Percentiles rank a stretch among this genome's conserved stretches.
These are phyloP conservation scores for Cephus runcator DNA, from an alignment of 2,888 invertebrate genomes.

Conservation along the genomic window DNA sequence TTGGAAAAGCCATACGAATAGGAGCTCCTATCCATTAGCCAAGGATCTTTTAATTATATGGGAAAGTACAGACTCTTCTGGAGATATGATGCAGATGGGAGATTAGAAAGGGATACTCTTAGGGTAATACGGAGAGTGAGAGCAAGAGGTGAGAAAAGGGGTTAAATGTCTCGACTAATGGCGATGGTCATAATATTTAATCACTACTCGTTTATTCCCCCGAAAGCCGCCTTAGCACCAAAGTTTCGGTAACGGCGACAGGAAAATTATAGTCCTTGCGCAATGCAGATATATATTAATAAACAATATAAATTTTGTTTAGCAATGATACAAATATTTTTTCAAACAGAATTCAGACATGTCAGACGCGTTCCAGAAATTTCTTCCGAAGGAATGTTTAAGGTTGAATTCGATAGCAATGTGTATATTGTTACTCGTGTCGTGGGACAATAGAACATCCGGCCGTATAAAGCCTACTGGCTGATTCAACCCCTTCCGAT, in stretches of 20 bases:
- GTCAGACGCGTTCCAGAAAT: background rate
- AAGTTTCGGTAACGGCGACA: slow-evolving; percentile 5
- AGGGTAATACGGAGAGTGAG: background rate
- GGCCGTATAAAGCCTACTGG: background rate
- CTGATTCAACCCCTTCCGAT: slow-evolving; percentile 61
- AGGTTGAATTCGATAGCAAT: background rate
- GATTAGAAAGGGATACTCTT: background rate
- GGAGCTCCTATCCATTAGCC: background rate
- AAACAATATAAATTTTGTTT: background rate
- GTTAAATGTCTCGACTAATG: slow-evolving; percentile 42
- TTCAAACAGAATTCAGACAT: background rate
- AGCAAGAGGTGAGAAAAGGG: background rate
- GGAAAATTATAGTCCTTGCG: slow-evolving; percentile 47
- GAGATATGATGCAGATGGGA: background rate
- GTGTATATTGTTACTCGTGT: background rate
- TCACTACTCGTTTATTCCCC: slow-evolving; percentile 60
- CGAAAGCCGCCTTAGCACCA: slow-evolving; percentile 31
- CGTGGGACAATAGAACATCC: background rate
- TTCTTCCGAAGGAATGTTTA: background rate
- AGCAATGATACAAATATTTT: background rate
- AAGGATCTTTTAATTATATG: slow-evolving; percentile 60
- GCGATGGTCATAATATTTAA: slow-evolving; percentile 65
- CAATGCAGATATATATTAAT: background rate
- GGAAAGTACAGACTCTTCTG: slow-evolving; percentile 58
- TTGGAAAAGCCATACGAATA: background rate